These are phyloP conservation scores for Bos taurus DNA, from an alignment of 2,113 vertebrate species.

Conservation along the genomic window DNA sequence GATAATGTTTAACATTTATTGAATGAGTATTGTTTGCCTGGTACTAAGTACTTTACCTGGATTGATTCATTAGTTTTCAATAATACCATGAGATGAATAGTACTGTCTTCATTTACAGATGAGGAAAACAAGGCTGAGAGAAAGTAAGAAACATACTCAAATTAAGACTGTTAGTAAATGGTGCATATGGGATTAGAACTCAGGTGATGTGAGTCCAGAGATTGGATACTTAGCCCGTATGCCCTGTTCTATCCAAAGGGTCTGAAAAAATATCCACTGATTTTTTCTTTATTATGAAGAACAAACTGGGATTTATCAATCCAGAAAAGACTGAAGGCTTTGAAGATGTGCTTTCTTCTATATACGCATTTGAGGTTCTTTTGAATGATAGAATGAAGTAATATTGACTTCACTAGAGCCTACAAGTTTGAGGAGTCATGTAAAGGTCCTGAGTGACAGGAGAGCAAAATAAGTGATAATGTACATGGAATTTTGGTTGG, in stretches of 20 bases:
- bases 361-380: background rate
- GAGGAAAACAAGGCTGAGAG: background rate
- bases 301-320: background rate
- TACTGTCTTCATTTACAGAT: background rate
- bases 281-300: background rate
- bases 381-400: background rate
- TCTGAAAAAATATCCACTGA: background rate
- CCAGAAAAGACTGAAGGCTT: background rate
- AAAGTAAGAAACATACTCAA: background rate
- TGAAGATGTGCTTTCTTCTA: background rate
- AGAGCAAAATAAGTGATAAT: background rate
- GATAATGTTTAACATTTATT: background rate
- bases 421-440: background rate
- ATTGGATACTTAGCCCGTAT: background rate
- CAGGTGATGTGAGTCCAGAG: background rate
- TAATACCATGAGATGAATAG: background rate
- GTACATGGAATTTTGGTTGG: background rate
- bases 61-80: background rate
- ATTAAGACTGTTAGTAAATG: background rate
- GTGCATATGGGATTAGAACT: background rate
- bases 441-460: slow-evolving; percentile 5
- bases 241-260: background rate
- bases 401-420: background rate
- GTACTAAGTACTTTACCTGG: background rate
- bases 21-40: background rate